phyloP scores from a whole-genome alignment of 2,888 invertebrate genomes.

The Drosophila antonietae region DNA sequence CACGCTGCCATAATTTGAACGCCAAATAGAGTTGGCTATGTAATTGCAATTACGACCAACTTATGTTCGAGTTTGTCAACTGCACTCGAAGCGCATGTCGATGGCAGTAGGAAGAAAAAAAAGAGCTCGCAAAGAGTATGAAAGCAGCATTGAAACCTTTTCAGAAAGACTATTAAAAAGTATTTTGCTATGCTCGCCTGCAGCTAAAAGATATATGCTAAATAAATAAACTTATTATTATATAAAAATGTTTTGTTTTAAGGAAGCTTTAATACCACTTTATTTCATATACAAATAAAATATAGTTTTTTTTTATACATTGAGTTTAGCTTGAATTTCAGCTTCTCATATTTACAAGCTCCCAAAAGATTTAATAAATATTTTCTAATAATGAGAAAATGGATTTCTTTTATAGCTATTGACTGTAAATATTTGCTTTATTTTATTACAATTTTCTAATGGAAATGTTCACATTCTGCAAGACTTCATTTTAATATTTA shows the following conservation, averaged over 20 bases:
- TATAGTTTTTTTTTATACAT: too few species aligned
- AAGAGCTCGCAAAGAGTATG: too few species aligned
- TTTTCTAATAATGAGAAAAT: background rate
- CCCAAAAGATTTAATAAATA: background rate
- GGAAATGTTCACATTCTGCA: background rate
- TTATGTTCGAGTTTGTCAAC: constrained; percentile 55
- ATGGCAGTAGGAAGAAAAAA: background rate
- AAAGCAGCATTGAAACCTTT: background rate
- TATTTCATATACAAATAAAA: background rate
- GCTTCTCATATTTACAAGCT: background rate
- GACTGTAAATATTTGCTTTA: background rate
- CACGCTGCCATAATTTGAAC: constrained; percentile 66
- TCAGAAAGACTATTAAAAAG: constrained; percentile 15
- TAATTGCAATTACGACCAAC: constrained; percentile 63
- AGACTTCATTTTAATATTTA: background rate
- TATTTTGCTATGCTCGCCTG: background rate
- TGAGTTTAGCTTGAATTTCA: background rate
- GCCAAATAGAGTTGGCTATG: constrained; percentile 54
- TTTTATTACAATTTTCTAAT: background rate
- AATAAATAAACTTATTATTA: background rate
- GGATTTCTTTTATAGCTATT: background rate
- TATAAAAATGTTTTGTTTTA: background rate
- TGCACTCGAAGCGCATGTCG: background rate
- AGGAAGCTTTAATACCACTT: background rate
- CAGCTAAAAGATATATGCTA: background rate